Base-by-base conservation (phyloP, 2,113 vertebrate genomes). In the Chaetura pelagica region DNA sequence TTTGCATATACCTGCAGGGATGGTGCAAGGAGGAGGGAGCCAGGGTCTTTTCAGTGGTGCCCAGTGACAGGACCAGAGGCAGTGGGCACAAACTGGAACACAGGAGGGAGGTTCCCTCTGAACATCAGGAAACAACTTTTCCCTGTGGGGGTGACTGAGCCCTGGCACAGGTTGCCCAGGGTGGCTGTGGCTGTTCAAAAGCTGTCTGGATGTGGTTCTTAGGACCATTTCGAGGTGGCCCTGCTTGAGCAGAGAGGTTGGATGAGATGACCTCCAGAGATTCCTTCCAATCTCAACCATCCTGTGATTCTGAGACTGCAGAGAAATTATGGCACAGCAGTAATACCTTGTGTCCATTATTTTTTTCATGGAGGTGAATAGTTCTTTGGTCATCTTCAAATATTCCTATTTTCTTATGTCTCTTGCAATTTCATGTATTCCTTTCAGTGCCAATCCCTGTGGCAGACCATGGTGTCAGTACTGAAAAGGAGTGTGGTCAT, bases 391-490 rank as follows among this genome's bases (percentile, higher is more conserved):
- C 55, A 38, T 42, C 19, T 80, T 27, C 27, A 44, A 16, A 38
- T 7, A 19, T 48, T 80, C 67, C 23, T 38, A 1, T 32, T 49
- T 67, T 19, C 30, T 48, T 24, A 27, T 1, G 14, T 62, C 6
- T 69, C 23, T 34, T 48, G 30, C 35, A 30, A 40, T 27, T 77
- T 49, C 44, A 2, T 3, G 11, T 32, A 3, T 55, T 86, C 22
- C 17, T 49, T 77, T 58, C 0, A 0, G 59, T 6, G 59, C 3
- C 1, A 5, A 13, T 35, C 9, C 35, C 18, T 26, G 15, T 9
- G 20, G 61, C 38, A 74, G 52, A 35, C 27, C 6, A 21, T 1
- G 0, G 7, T 30, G n/a, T 30, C 12, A 6, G 0, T 18, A 13
- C 5, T 5, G 12, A 32, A 51, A 13, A 24, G 4, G 24, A 51